These are phyloP conservation scores for Glandiceps talaboti DNA, from an alignment of 53 echinoderm and acorn worm species.

Conservation along the genomic window DNA sequence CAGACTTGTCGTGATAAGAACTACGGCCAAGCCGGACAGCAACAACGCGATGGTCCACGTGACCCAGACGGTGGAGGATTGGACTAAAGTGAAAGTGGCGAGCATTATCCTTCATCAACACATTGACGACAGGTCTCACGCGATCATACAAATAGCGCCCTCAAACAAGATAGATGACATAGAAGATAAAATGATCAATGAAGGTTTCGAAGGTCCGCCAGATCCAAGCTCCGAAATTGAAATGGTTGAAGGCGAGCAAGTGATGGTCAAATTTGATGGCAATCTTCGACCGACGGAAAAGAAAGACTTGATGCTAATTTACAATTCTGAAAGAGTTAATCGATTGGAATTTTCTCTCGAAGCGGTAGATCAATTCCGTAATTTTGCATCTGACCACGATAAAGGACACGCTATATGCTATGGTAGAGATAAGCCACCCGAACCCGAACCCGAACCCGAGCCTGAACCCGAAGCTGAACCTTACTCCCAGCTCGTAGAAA, in stretches of 20 bases:
- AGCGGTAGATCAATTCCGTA: neutral
- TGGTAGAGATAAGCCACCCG: neutral
- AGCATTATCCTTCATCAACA: constrained; percentile 67
- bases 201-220: constrained; percentile 67
- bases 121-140: constrained; percentile 50
- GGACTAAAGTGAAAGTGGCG: constrained; percentile 9
- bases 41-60: neutral
- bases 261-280: constrained; percentile 38
- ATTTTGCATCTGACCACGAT: neutral
- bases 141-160: constrained; percentile 58
- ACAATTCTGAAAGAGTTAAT: neutral
- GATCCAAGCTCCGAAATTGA: constrained; percentile 73
- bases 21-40: neutral
- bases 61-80: neutral
- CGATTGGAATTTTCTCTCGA: neutral
- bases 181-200: constrained; percentile 45
- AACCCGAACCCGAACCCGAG: neutral
- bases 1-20: neutral
- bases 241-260: constrained; percentile 83
- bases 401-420: neutral
- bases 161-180: constrained; percentile 55
- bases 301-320: neutral
- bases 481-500: neutral
- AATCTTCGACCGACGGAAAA: neutral
- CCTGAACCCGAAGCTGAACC: too few species aligned